Conservation (phyloP, 2,797 vertebrate species). For the Tokudaia tokunoshimensis region DNA sequence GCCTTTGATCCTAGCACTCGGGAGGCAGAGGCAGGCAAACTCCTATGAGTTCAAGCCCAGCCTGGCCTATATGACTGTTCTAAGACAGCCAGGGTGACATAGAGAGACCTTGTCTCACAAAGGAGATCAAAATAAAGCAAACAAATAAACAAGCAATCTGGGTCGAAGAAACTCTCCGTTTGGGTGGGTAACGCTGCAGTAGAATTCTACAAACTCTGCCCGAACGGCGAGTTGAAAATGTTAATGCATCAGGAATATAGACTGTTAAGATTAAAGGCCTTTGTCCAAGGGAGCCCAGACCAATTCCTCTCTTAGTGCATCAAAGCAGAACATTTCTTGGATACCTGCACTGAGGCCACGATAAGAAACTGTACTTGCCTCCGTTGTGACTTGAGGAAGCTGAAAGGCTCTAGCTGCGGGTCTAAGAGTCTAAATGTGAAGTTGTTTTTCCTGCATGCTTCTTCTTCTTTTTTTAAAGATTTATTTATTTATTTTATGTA, state of each 20-base stretch:
- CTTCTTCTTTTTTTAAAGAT: no score
- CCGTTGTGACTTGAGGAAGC: not conserved
- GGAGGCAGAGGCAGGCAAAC: not conserved
- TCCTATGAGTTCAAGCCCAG: not conserved
- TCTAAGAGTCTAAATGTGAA: not conserved
- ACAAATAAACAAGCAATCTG: not conserved
- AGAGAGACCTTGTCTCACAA: not conserved
- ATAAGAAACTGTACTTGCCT: not conserved
- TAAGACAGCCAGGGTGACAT: no score
- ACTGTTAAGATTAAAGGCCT: conserved; percentile 51
- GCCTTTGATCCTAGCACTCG: not conserved
- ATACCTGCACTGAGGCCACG: not conserved
- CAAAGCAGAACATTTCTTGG: not conserved
- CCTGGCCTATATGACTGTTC: not conserved
- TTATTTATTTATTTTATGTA: no score
- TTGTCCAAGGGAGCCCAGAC: conserved; percentile 46
- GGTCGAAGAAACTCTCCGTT: conserved; percentile 11
- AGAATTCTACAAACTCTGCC: conserved; percentile 44
- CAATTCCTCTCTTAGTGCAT: conserved; percentile 65
- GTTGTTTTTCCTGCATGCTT: conserved; percentile 15
- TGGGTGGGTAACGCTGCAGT: not conserved
- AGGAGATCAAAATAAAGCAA: not conserved
- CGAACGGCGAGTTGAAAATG: conserved; percentile 24
- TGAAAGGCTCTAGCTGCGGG: not conserved
- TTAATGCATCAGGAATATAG: conserved; percentile 38